Percentiles rank a stretch among this genome's conserved stretches.
These are phyloP conservation scores for Platycheirus rosarum DNA, from an alignment of 2,888 invertebrate species.

Conservation along the genomic window DNA sequence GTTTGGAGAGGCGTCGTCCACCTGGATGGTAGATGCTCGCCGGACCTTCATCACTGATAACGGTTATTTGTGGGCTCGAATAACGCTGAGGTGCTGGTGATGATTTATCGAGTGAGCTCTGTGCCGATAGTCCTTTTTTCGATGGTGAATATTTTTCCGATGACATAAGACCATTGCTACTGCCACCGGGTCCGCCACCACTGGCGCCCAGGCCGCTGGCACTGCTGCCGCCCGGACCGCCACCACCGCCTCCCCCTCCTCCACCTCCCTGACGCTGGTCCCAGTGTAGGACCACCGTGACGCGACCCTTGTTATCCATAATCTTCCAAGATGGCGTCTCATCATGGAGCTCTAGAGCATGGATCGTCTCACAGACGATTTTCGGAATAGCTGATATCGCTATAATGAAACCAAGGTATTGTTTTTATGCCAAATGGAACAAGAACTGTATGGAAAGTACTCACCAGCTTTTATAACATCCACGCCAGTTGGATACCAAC, in stretches of 20 bases:
- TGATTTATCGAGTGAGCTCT: conserved; percentile 87
- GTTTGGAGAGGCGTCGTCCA: conserved; percentile 84
- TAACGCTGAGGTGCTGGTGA: conserved; percentile 83
- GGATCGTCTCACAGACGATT: conserved; percentile 98
- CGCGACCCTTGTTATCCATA: conserved; percentile 98
- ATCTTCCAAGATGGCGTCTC: conserved; percentile 99
- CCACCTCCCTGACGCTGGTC: conserved; percentile 91
- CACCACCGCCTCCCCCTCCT: conserved; percentile 82
- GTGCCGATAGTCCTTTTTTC: conserved; percentile 84
- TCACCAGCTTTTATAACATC: conserved; percentile 97
- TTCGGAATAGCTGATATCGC: conserved; percentile 97
- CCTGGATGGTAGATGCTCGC: conserved; percentile 83
- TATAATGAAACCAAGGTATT: conserved; percentile 82
- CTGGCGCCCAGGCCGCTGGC: conserved; percentile 75
- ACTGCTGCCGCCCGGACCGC: conserved; percentile 79
- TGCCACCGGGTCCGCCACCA: conserved; percentile 79
- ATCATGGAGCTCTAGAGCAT: conserved; percentile 97
- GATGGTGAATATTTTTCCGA: conserved; percentile 83
- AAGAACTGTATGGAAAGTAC: conserved; percentile 75
- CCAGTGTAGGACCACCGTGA: conserved; percentile 98
- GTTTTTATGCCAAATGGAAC: conserved; percentile 12
- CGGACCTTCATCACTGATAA: conserved; percentile 96
- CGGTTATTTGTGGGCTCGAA: conserved; percentile 93
- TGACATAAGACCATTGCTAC: conserved; percentile 79
- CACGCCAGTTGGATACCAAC: conserved; percentile 96